Conservation (phyloP, 1,140 invertebrate species). For the Zeugodacus cucurbitae region DNA sequence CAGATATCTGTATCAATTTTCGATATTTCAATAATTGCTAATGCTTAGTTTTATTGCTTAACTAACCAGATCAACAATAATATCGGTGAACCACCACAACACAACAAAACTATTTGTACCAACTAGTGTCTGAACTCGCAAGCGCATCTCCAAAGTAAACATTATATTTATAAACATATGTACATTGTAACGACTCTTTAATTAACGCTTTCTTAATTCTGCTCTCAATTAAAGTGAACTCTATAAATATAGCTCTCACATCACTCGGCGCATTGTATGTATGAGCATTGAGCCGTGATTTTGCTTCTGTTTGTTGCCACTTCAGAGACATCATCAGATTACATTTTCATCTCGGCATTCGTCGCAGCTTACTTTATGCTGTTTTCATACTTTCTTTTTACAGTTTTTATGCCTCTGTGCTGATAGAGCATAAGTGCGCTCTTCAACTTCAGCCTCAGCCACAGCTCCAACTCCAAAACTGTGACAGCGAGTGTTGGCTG, state of each 20-base stretch:
- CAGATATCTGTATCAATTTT: no score
- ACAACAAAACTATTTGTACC: background rate
- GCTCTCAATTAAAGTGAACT: background rate
- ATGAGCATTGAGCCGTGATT: background rate
- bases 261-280: background rate
- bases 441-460: background rate
- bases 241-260: background rate
- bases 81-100: no score
- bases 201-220: conserved; percentile 28
- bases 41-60: no score
- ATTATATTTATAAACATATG: background rate
- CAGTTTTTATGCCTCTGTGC: background rate
- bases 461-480: background rate
- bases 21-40: no score
- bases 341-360: background rate
- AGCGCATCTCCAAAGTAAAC: background rate
- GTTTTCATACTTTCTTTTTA: background rate
- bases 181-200: background rate
- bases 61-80: no score
- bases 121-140: background rate
- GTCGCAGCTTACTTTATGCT: background rate
- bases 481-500: background rate
- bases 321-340: background rate
- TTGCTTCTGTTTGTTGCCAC: background rate
- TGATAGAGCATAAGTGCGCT: background rate